phyloP scores from a whole-genome alignment of 2,113 vertebrate species.

The Ursus arctos region DNA sequence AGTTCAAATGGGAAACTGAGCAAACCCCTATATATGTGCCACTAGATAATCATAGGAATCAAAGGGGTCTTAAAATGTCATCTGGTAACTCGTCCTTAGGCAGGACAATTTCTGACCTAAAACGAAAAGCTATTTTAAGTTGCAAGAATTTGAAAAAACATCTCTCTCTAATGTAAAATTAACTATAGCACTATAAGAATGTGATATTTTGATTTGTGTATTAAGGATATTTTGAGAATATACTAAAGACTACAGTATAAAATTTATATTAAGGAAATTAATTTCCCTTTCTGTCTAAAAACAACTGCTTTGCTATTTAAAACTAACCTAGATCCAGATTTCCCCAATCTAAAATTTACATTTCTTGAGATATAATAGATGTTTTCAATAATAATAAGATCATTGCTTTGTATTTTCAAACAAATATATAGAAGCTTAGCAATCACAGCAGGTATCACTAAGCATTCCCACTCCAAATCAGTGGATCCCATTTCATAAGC shows the following conservation, averaged over 20 bases:
- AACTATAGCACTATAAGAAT: not conserved
- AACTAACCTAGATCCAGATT: slow-evolving; percentile 30
- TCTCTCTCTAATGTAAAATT: not conserved
- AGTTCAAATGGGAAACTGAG: slow-evolving; percentile 73
- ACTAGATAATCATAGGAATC: not conserved
- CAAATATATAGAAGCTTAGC: not conserved
- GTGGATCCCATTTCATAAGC: not conserved
- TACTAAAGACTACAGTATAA: not conserved
- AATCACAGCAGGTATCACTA: not conserved
- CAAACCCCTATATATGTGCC: slow-evolving; percentile 20
- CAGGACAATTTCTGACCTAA: slow-evolving; percentile 50
- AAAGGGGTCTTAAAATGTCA: slow-evolving; percentile 10
- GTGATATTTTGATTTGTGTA: not conserved
- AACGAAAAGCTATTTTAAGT: slow-evolving; percentile 72
- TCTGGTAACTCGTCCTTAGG: not conserved
- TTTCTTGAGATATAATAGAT: slow-evolving; percentile 62
- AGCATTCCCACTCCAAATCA: slow-evolving; percentile 8
- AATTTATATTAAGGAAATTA: slow-evolving; percentile 13
- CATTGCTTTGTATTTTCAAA: slow-evolving; percentile 60
- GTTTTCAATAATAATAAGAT: slow-evolving; percentile 62
- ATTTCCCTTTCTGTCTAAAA: slow-evolving; percentile 29
- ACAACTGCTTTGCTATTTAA: not conserved
- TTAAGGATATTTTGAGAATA: slow-evolving; percentile 38
- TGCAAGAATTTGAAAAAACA: slow-evolving; percentile 71
- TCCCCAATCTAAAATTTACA: slow-evolving; percentile 49